phyloP scores from a whole-genome alignment of 2,888 invertebrate species.

The Rhagonycha fulva region DNA sequence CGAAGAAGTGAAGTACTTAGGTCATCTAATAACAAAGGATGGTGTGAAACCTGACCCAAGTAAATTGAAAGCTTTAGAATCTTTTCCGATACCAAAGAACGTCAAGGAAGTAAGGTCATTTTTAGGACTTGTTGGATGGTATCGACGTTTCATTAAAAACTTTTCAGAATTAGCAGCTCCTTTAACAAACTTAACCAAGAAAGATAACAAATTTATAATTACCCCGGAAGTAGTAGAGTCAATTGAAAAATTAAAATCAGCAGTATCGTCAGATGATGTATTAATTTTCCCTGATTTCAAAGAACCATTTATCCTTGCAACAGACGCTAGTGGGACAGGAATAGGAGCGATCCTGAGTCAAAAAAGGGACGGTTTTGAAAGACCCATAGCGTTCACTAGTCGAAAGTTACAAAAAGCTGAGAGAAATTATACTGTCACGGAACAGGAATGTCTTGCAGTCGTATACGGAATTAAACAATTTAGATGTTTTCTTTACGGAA shows the following conservation, averaged over 20 bases:
- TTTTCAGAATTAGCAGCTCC: too few relatives aligned
- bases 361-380: not conserved
- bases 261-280: too few relatives aligned
- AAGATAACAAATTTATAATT: too few relatives aligned
- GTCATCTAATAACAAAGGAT: constrained; percentile 19
- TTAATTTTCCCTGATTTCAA: constrained; percentile 28
- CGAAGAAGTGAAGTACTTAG: constrained; percentile 6
- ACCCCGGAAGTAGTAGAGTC: too few relatives aligned
- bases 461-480: not conserved
- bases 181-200: too few relatives aligned
- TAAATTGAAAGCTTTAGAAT: constrained; percentile 9
- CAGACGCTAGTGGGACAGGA: constrained; percentile 42
- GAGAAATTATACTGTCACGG: not conserved
- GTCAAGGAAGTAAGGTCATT: constrained; percentile 14
- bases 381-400: not conserved
- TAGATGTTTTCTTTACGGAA: not conserved
- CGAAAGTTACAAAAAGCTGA: not conserved
- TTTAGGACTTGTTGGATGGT: constrained; percentile 1
- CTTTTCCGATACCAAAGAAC: constrained; percentile 7
- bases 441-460: not conserved
- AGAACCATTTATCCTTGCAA: constrained; percentile 40
- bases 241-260: too few relatives aligned
- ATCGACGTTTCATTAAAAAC: too few relatives aligned
- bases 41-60: constrained; percentile 31
- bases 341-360: not conserved